phyloP scores from a whole-genome alignment of 2,113 vertebrate species.

The Calidris pygmaea region DNA sequence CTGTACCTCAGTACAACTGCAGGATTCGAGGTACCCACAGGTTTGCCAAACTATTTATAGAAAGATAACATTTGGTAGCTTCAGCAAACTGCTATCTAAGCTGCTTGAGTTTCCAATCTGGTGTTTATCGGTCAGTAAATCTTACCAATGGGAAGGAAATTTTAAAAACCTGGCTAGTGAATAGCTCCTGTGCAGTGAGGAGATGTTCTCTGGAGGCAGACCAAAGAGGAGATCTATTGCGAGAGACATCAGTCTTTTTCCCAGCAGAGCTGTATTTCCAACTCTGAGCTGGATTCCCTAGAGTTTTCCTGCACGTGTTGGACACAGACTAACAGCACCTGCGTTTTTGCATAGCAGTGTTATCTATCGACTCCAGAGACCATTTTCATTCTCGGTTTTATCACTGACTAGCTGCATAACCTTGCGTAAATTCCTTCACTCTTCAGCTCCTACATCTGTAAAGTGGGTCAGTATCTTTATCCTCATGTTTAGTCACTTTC shows the following conservation, averaged over 20 bases:
- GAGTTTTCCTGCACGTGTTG: not conserved
- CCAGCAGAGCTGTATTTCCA: not conserved
- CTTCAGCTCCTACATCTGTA: not conserved
- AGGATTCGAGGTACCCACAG: not conserved
- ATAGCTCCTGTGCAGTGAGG: not conserved
- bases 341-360: not conserved
- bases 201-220: not conserved
- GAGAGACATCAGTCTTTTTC: not conserved
- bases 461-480: not conserved
- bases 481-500: fast-evolving
- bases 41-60: not conserved
- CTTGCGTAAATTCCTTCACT: not conserved
- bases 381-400: not conserved
- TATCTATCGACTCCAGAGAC: not conserved
- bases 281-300: not conserved
- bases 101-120: not conserved
- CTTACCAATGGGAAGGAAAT: not conserved
- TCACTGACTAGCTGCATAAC: not conserved
- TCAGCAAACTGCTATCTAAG: not conserved
- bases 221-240: not conserved
- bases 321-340: not conserved
- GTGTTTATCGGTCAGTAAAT: not conserved
- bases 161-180: not conserved
- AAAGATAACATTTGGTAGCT: not conserved
- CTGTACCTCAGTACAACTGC: not conserved